phyloP scores from a whole-genome alignment of 92 coral and sea anemone genomes.

The Umimayanthus kanabou region DNA sequence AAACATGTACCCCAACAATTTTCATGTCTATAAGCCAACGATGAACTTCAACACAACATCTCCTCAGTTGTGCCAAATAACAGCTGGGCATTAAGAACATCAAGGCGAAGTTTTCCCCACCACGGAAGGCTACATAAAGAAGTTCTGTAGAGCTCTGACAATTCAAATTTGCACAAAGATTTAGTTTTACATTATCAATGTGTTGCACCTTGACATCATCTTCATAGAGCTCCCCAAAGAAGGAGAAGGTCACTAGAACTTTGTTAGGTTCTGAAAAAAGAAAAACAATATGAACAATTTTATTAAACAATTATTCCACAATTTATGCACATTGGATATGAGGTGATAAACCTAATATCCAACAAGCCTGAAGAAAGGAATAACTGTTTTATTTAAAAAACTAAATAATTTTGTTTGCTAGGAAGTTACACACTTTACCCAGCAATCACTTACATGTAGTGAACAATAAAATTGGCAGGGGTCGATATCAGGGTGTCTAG shows the following conservation, averaged over 20 bases:
- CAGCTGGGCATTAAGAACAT: neutral
- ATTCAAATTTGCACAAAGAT: conserved; percentile 8
- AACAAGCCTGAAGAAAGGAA: too few relatives aligned
- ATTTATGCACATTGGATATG: too few relatives aligned
- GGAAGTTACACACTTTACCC: too few relatives aligned
- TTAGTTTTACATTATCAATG: neutral
- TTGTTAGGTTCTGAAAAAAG: conserved; percentile 13
- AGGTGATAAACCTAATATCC: too few relatives aligned
- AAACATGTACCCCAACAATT: conserved; percentile 1
- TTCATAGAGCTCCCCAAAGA: neutral
- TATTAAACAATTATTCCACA: too few relatives aligned
- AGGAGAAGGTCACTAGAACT: neutral
- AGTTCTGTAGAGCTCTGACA: neutral
- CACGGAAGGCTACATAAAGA: neutral
- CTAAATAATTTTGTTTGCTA: too few relatives aligned
- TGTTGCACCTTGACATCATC: neutral
- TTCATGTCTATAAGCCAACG: conserved; percentile 6
- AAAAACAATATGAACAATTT: too few relatives aligned
- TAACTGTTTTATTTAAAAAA: too few relatives aligned
- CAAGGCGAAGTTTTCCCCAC: neutral
- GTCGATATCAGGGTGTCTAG: too few relatives aligned
- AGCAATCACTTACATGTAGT: too few relatives aligned
- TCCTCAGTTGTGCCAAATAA: neutral
- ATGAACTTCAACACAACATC: neutral
- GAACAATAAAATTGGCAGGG: too few relatives aligned